Evolutionary conservation across 1,140 invertebrate genomes (phyloP).

Genomic region (Oscheius sp.): DNA sequence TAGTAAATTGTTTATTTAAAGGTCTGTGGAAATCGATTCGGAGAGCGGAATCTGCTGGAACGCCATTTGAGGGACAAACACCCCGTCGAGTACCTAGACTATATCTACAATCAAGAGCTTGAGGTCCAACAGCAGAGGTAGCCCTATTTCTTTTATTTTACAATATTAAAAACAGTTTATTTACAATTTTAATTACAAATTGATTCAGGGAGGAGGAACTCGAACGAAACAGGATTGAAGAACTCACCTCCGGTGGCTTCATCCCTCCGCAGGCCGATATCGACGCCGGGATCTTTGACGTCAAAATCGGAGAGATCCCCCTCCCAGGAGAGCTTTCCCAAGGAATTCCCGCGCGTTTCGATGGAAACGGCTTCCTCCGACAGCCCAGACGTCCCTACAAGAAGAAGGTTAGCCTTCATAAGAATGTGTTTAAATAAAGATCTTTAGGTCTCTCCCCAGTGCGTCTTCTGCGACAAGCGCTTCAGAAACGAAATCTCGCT

Average conservation of each 20-base stretch:
- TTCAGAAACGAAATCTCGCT: conserved; percentile 59
- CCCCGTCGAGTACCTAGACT: conserved; percentile 54
- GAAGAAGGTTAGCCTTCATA: conserved; percentile 44
- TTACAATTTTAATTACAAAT: neutral
- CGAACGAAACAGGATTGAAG: conserved; percentile 57
- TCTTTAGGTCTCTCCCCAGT: conserved; percentile 55
- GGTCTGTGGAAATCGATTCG: conserved; percentile 57
- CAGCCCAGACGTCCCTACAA: conserved; percentile 55
- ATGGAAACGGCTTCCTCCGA: conserved; percentile 46
- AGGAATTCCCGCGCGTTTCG: conserved; percentile 51
- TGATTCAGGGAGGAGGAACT: conserved; percentile 51
- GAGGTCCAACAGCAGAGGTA: conserved; percentile 55
- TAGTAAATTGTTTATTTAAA: conserved; percentile 23
- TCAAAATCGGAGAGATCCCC: conserved; percentile 46
- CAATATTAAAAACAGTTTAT: conserved; percentile 8
- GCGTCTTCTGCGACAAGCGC: conserved; percentile 59
- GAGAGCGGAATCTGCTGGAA: conserved; percentile 57
- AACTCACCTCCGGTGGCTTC: conserved; percentile 54
- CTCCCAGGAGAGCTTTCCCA: conserved; percentile 52
- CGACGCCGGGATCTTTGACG: conserved; percentile 46
- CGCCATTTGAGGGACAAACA: conserved; percentile 57
- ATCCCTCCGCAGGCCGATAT: conserved; percentile 57
- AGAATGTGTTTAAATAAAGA: neutral
- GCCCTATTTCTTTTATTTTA: neutral
- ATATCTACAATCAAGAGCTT: conserved; percentile 56